phyloP scores from a whole-genome alignment of 2,888 invertebrate genomes.

The Zaprionus lineosus region DNA sequence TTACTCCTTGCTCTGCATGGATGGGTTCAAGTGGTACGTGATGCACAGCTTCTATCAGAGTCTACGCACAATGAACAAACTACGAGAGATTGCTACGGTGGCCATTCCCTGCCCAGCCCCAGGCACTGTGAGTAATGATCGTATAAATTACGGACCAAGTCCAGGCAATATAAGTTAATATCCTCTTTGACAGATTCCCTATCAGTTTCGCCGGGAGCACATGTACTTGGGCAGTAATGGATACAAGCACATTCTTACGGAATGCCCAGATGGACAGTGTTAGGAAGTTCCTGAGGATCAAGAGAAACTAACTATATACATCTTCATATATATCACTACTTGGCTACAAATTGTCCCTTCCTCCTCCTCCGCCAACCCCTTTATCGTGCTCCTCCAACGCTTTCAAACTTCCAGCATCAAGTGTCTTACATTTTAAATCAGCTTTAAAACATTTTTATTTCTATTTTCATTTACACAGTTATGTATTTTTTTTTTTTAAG shows the following conservation, averaged over 20 bases:
- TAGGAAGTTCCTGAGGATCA: constrained; percentile 38
- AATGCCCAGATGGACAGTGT: constrained; percentile 80
- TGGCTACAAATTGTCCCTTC: constrained; percentile 1
- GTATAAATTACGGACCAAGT: not conserved
- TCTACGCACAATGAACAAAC: constrained; percentile 81
- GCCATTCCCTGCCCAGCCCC: constrained; percentile 83
- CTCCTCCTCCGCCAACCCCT: not conserved
- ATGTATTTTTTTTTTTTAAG: not conserved
- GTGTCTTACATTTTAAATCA: constrained; percentile 46
- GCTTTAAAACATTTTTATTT: not conserved
- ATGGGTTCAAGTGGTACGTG: constrained; percentile 81
- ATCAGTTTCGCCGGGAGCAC: constrained; percentile 81
- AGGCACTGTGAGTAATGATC: constrained; percentile 74
- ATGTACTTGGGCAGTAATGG: constrained; percentile 83
- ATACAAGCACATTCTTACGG: constrained; percentile 81
- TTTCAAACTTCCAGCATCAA: constrained; percentile 53
- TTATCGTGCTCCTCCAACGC: not conserved
- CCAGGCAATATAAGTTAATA: too few species aligned
- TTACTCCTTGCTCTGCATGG: constrained; percentile 73
- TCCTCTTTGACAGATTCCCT: constrained; percentile 76
- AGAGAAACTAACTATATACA: constrained; percentile 1
- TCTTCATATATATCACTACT: too few species aligned
- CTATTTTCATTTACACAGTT: not conserved
- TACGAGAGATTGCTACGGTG: constrained; percentile 82
- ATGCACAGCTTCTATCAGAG: constrained; percentile 81